Evolutionary conservation across 2,888 invertebrate genomes (phyloP).

Genomic region (Plusia festucae): DNA sequence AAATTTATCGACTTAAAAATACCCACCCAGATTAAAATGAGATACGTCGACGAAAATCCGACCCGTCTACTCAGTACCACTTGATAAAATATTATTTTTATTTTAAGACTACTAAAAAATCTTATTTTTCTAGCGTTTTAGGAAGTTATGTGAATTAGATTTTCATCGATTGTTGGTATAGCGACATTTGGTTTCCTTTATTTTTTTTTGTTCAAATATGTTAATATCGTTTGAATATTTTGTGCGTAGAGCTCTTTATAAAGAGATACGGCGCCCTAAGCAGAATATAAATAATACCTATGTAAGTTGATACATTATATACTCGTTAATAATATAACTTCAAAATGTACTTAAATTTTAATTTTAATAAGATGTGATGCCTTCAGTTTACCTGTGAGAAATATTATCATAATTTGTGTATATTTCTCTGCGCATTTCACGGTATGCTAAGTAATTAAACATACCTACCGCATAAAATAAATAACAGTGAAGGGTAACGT

Average conservation of each 20-base stretch:
- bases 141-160: slow-evolving; percentile 62
- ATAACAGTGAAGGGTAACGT: background rate
- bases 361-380: no score
- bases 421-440: no score
- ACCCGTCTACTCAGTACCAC: slow-evolving; percentile 52
- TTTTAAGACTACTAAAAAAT: slow-evolving; percentile 59
- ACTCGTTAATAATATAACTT: no score
- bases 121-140: slow-evolving; percentile 53
- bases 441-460: no score
- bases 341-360: no score
- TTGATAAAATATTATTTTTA: slow-evolving; percentile 80
- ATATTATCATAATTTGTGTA: no score
- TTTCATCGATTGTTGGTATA: slow-evolving; percentile 49
- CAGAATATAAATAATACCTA: background rate
- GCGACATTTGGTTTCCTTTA: slow-evolving; percentile 56
- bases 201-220: slow-evolving; percentile 22
- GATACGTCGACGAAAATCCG: slow-evolving; percentile 77
- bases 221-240: slow-evolving; percentile 28
- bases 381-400: no score
- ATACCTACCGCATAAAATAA: no score
- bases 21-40: slow-evolving; percentile 85
- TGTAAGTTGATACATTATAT: background rate
- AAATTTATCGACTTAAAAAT: slow-evolving; percentile 88
- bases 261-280: background rate
- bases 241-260: slow-evolving; percentile 2